phyloP scores from a whole-genome alignment of 2,797 vertebrate genomes.

The Rhodeus uyekii region DNA sequence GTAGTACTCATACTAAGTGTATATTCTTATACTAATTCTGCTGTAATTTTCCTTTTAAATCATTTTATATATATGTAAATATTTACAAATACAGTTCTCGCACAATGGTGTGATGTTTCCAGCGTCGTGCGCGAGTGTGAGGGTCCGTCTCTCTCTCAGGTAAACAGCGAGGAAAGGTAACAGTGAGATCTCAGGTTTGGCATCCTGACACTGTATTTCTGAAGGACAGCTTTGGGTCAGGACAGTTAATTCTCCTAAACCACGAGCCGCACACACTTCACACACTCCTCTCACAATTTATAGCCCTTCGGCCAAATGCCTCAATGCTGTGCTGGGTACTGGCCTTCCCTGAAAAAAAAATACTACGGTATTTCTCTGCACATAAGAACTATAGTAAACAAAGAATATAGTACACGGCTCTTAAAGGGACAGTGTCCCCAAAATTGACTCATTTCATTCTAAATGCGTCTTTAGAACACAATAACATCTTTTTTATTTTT shows the following conservation, averaged over 20 bases:
- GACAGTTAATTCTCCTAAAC: constrained; percentile 20
- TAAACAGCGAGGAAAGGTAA: neutral
- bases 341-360: constrained; percentile 69
- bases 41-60: neutral
- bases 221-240: constrained; percentile 21
- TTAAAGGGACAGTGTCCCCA: neutral
- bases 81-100: neutral
- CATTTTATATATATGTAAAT: neutral
- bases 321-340: constrained; percentile 69
- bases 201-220: neutral
- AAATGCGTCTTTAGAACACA: neutral
- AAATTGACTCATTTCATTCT: neutral
- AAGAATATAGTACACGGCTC: neutral
- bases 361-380: constrained; percentile 50
- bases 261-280: constrained; percentile 54
- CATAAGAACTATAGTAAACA: constrained; percentile 27
- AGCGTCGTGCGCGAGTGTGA: neutral
- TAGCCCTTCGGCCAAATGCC: constrained; percentile 71
- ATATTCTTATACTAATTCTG: neutral
- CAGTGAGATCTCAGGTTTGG: constrained; percentile 21
- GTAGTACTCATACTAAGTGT: neutral
- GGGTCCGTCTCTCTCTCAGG: neutral
- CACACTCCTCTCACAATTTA: constrained; percentile 66
- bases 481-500: no score
- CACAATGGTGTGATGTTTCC: constrained; percentile 14